A percentile compares a stretch with the other conserved stretches of the same genome.
Conservation (phyloP, 2,888 invertebrate genomes). For the Pammene fasciana region DNA sequence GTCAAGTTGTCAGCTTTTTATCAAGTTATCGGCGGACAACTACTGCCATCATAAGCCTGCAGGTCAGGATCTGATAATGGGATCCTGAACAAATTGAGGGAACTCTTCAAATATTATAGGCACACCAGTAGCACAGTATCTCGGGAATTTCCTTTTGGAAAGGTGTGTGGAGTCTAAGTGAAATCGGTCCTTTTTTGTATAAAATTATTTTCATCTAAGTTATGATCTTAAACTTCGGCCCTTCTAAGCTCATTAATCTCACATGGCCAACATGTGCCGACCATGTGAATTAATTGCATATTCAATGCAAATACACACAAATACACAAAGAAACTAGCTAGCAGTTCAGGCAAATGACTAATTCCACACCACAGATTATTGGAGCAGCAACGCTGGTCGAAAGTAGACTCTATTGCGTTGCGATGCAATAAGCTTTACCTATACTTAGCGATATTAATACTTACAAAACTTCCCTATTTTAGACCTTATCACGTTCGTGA, state of each 20-base stretch:
- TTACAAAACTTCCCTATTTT: neutral
- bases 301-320: constrained; percentile 5
- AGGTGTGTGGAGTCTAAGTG: too few species aligned
- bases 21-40: too few species aligned
- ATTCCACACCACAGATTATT: constrained; percentile 8
- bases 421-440: neutral
- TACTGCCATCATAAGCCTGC: too few species aligned
- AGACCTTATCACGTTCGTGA: neutral
- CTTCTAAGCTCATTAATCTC: constrained; percentile 17
- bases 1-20: too few species aligned
- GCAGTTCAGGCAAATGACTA: constrained; percentile 31
- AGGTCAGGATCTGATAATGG: too few species aligned
- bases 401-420: neutral
- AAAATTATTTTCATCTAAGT: neutral
- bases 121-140: too few species aligned
- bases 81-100: too few species aligned
- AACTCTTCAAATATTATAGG: too few species aligned
- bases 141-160: too few species aligned
- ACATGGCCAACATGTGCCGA: constrained; percentile 19
- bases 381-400: too few species aligned
- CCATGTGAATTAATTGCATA: constrained; percentile 29
- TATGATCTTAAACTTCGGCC: constrained; percentile 18
- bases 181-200: too few species aligned
- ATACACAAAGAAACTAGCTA: constrained; percentile 29
- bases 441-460: neutral